Base-by-base conservation (phyloP, 2,888 invertebrate genomes). In the Drosophila flavopinicola region DNA sequence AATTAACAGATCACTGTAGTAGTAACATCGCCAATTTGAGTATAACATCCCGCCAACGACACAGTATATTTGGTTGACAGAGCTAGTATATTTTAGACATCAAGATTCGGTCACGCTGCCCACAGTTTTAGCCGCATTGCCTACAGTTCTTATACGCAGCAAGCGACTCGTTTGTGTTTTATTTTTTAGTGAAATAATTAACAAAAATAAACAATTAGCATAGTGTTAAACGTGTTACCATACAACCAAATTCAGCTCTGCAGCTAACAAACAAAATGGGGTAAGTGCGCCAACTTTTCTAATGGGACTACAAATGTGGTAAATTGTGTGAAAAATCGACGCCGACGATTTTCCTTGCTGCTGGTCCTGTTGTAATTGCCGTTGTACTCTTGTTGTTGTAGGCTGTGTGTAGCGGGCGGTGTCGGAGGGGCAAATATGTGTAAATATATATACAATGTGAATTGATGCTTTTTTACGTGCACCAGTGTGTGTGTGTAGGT, bases 251-350 rank as follows among this genome's bases (percentile, higher is more conserved):
- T 39, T 48, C 29, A 80, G 66, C 60, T 73, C 47, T 49, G 60
- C 53, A 64, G 66, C 69, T 45, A 66, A 67, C 39, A 37, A 76
- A 67, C 41, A 67, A 57, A 64, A 82, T 82, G 80, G 80, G 80
- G 80, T 82, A 78, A 76, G 80, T 77, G 41, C 29, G 35, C 6
- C 24, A 54, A 17, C 37, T 25, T 47, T 44, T 39, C 17, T 15
- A 44, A 44, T 59, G 17, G 24, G 44, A 60, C 24, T 57, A 20
- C 24, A 49, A 66, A 65, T 29, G 27, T 27, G 48, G 23, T 41
- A 48, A 71, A 41, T 71, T 80, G 74, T 78, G 80, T 78, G 80
- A 84, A 84, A 80, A 80, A 80, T 80, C 85, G 85, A 80, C 79
- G 79, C 82, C 78, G 80, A 73, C 66, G 69, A 20, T 59, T 51